phyloP scores from a whole-genome alignment of 2,797 vertebrate genomes.

The Hemibagrus guttatus region DNA sequence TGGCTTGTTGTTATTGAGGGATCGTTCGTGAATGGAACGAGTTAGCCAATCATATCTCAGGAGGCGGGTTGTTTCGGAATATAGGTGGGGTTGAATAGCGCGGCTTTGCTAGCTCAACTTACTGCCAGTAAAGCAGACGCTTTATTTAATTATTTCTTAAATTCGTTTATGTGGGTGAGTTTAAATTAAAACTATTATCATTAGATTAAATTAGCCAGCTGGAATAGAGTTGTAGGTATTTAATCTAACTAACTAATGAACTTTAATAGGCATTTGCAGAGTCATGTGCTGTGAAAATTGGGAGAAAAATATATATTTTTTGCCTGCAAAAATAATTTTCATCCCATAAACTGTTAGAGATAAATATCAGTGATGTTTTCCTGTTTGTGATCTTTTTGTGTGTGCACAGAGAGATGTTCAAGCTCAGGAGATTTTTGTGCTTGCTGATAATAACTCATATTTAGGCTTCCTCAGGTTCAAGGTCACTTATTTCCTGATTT shows the following conservation, averaged over 20 bases:
- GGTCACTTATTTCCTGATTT: background rate
- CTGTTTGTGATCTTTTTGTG: background rate
- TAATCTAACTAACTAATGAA: background rate
- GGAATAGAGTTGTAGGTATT: background rate
- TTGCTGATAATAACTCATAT: background rate
- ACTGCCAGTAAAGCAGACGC: background rate
- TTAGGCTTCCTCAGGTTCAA: background rate
- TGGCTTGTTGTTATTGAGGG: background rate
- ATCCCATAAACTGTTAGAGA: background rate
- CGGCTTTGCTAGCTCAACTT: constrained; percentile 19
- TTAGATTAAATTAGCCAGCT: background rate
- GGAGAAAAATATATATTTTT: too few species aligned
- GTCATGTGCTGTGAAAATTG: background rate
- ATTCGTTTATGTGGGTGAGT: background rate
- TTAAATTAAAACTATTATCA: background rate
- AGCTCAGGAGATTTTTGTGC: background rate
- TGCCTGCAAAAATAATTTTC: background rate
- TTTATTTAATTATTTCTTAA: background rate
- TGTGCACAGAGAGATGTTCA: background rate
- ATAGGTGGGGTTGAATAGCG: constrained; percentile 21
- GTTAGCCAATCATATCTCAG: constrained; percentile 3
- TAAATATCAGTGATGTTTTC: background rate
- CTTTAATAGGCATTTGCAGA: background rate
- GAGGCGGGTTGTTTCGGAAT: constrained; percentile 11
- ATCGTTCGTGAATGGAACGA: background rate